These are phyloP conservation scores for Drosophila niveifrons DNA, from an alignment of 2,888 invertebrate genomes.

Conservation along the genomic window DNA sequence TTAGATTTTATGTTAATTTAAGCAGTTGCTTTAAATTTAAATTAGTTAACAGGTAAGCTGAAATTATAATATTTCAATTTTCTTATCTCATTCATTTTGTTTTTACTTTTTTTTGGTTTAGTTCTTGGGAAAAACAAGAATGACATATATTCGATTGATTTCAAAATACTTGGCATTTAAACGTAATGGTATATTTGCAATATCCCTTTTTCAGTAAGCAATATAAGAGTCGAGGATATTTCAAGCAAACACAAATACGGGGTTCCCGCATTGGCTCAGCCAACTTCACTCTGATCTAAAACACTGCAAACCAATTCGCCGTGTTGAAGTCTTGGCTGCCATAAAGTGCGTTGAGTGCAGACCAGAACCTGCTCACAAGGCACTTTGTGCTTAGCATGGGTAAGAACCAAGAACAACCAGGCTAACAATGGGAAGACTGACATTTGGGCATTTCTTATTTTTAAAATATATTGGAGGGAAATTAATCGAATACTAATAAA, in stretches of 20 bases:
- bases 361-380: no score
- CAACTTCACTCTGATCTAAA: not conserved
- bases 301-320: constrained; percentile 1
- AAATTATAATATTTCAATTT: not conserved
- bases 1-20: no score
- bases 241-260: not conserved
- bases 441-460: no score
- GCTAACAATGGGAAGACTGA: no score
- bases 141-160: not conserved
- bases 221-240: not conserved
- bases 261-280: not conserved
- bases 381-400: no score
- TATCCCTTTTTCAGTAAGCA: not conserved
- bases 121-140: no score
- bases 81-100: not conserved
- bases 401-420: not conserved
- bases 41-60: not conserved
- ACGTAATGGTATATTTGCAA: not conserved
- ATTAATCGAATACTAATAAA: no score
- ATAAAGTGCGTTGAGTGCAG: not conserved
- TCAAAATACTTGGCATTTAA: not conserved
- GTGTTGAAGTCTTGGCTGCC: not conserved
- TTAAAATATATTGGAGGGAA: no score
- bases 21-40: no score
- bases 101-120: not conserved